Percentiles rank a stretch among this genome's conserved stretches.
These are phyloP conservation scores for Bothrops jararaca DNA, from an alignment of 2,113 vertebrate species.

Conservation along the genomic window DNA sequence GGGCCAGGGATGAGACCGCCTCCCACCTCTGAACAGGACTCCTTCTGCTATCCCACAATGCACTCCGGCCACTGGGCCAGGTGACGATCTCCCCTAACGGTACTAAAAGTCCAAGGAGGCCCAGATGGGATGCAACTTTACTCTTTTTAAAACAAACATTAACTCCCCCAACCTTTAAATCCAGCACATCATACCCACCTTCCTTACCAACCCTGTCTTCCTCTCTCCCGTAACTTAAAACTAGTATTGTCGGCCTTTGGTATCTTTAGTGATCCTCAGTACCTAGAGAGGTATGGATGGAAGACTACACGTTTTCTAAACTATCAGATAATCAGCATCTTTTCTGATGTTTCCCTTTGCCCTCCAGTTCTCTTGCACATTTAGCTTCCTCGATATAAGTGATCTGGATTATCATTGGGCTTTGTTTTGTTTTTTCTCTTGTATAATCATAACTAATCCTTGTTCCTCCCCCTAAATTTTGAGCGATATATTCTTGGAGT, in stretches of 20 bases:
- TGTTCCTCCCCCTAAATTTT: not conserved
- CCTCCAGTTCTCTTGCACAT: not conserved
- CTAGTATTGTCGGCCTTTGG: not conserved
- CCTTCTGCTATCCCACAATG: conserved; percentile 26
- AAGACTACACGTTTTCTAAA: conserved; percentile 7
- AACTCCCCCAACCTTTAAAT: conserved; percentile 20
- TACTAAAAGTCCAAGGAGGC: conserved; percentile 42
- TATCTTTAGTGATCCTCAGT: conserved; percentile 9
- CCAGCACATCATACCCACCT: conserved; percentile 8
- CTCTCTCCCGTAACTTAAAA: conserved; percentile 6
- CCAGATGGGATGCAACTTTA: conserved; percentile 32
- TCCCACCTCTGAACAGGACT: conserved; percentile 34
- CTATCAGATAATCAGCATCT: not conserved
- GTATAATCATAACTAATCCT: conserved; percentile 19
- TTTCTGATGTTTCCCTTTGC: not conserved
- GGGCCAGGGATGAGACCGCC: conserved; percentile 17
- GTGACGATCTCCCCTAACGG: conserved; percentile 36
- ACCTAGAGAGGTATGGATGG: conserved; percentile 8
- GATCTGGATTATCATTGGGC: not conserved
- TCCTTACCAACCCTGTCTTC: not conserved
- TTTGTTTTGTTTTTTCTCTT: not conserved
- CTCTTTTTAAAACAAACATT: conserved; percentile 28
- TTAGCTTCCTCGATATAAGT: not conserved
- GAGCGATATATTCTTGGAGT: conserved; percentile 13
- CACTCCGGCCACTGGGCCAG: conserved; percentile 24